phyloP scores from a whole-genome alignment of 2,113 vertebrate genomes.

The Mohoua ochrocephala region DNA sequence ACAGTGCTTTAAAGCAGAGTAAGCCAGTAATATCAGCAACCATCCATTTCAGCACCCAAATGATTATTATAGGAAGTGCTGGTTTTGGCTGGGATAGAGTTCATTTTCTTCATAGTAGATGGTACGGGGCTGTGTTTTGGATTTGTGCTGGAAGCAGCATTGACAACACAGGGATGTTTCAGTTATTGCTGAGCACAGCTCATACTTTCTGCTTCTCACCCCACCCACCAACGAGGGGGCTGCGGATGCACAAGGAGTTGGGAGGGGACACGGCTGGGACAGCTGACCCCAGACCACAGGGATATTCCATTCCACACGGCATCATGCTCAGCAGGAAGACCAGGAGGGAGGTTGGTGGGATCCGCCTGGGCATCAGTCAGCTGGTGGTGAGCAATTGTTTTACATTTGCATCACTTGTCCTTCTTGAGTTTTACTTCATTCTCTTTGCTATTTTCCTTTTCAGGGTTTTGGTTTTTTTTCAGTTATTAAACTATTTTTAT shows the following conservation, averaged over 20 bases:
- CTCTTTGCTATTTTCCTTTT: neutral
- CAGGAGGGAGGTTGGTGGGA: neutral
- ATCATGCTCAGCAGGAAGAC: neutral
- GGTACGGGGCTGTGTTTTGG: neutral
- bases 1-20: neutral
- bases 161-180: neutral
- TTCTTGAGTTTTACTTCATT: neutral
- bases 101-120: neutral
- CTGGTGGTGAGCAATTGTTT: neutral
- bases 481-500: neutral
- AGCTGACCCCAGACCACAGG: neutral
- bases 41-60: neutral
- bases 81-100: neutral
- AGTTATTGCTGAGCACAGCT: neutral
- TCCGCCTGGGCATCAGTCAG: neutral
- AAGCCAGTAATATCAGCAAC: neutral
- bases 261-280: neutral
- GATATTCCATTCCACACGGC: neutral
- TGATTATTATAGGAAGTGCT: neutral
- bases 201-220: neutral
- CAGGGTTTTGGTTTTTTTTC: neutral
- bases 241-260: neutral
- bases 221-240: too few species aligned
- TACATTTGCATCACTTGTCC: neutral
- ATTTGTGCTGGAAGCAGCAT: neutral